Evolutionary conservation across 2,888 invertebrate genomes (phyloP).

Genomic region (Taphrorychus bicolor): DNA sequence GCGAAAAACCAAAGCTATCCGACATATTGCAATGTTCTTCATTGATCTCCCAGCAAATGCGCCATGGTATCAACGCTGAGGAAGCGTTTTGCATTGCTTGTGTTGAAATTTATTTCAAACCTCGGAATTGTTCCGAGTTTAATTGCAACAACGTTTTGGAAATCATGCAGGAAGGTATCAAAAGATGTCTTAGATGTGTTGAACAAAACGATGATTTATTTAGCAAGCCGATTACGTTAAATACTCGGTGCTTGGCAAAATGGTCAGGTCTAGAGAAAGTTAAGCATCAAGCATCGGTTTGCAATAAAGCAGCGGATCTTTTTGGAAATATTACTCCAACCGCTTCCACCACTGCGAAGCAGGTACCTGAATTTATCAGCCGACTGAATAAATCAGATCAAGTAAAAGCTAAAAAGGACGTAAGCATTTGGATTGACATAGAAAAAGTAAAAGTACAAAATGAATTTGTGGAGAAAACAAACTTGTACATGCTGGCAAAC

Average conservation of each 20-base stretch:
- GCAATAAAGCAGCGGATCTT: conserved; percentile 41
- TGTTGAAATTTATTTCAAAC: conserved; percentile 68
- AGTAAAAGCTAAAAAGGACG: conserved; percentile 5
- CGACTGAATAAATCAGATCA: neutral
- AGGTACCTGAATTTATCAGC: neutral
- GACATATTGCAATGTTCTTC: conserved; percentile 72
- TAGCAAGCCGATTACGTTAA: conserved; percentile 55
- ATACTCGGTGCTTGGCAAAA: conserved; percentile 60
- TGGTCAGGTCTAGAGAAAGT: conserved; percentile 63
- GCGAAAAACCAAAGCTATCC: conserved; percentile 68
- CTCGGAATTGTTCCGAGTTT: conserved; percentile 52
- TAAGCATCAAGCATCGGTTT: conserved; percentile 64
- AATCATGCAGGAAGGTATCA: conserved; percentile 62
- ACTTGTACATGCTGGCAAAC: conserved; percentile 34
- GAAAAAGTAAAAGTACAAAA: conserved; percentile 16
- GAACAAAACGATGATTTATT: conserved; percentile 42
- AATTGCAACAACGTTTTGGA: conserved; percentile 60
- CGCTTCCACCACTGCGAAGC: neutral
- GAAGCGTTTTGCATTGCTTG: conserved; percentile 67
- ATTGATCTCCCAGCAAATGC: conserved; percentile 69
- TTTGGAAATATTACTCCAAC: conserved; percentile 6
- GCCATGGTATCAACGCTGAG: conserved; percentile 65
- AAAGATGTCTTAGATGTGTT: conserved; percentile 37
- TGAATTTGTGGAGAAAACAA: conserved; percentile 17
- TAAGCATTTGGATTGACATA: conserved; percentile 32